A percentile compares a stretch with the other conserved stretches of the same genome.
Evolutionary conservation across 2,888 invertebrate species (phyloP).

Genomic region (Tromatobia lineatoria): DNA sequence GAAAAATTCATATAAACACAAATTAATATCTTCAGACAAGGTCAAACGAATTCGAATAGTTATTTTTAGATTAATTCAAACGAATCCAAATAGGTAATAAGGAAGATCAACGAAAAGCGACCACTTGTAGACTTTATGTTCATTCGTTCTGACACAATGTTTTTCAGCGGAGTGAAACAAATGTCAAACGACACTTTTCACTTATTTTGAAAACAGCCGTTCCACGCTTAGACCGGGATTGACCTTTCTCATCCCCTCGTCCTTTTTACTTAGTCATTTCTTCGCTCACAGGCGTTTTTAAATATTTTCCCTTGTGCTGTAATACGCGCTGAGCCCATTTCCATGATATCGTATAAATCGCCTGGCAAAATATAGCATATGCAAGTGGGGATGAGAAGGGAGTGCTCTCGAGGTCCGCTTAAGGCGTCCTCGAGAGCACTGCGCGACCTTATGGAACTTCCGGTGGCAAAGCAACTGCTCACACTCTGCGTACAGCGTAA

Average conservation of each 20-base stretch:
- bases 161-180: no score
- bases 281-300: slow-evolving; percentile 11
- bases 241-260: slow-evolving; percentile 27
- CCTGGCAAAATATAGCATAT: slow-evolving; percentile 58
- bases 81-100: no score
- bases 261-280: background rate
- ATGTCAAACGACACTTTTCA: no score
- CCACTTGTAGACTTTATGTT: no score
- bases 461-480: slow-evolving; percentile 31
- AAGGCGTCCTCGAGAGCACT: slow-evolving; percentile 60
- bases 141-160: no score
- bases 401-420: slow-evolving; percentile 64
- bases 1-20: no score
- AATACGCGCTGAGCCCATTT: slow-evolving; percentile 69
- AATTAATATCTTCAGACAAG: no score
- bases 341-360: slow-evolving; percentile 80
- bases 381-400: slow-evolving; percentile 30
- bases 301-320: background rate
- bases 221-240: no score
- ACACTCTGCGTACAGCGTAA: slow-evolving; percentile 32
- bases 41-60: no score
- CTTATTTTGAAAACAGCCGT: no score
- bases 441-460: slow-evolving; percentile 59
- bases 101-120: no score
- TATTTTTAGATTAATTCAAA: no score